Base-by-base conservation (phyloP, 2,888 invertebrate species). In the Sisyra terminalis region DNA sequence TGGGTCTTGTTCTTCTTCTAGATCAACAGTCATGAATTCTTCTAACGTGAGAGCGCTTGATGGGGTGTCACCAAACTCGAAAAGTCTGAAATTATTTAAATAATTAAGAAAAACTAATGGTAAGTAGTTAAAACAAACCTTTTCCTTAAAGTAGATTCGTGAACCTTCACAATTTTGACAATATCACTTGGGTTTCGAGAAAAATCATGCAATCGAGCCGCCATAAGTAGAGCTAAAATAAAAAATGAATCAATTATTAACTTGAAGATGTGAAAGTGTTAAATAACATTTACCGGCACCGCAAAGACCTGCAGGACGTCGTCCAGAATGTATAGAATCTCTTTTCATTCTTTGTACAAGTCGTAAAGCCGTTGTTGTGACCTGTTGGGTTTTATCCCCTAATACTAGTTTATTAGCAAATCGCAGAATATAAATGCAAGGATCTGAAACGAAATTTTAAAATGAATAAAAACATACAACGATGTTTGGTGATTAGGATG, bases 341-440 rank as follows among this genome's bases (percentile, higher is more conserved):
- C 89, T 75, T 63, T 96, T 97, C 98, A 98, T 98, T 52, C 98
- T 71, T 63, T 92, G 86, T 15, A 97, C 90, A 46, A 98, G 70
- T 44, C 97, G 73, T 44, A 92, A 68, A 0, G 97, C 97, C 2
- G 97, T 93, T 73, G 85, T 88, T 43, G 88, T 84, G 4, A 98
- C 96, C 58, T 92, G 90, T 55, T 94, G 90, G 9, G 88, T 86
- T 63, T 92, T 92, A 1, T 83, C 79, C 1, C 82, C 92, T 57
- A 96, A 85, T 57, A 94, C 86, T 43, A 98, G 67, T 56, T 87
- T 84, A 47, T 89, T 83, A 18, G 96, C 90, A 64, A 96, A 98
- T 43, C 98, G 76, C 56, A 93, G 73, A 43, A 98, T 88, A 59
- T 94, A 97, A 42, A 97, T 64, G 58, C 93, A 94, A 1, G 97